Evolutionary conservation across 2,113 vertebrate species (phyloP), one percentile per base, ranked within the genome.

Genomic region (Merops nubicus): DNA sequence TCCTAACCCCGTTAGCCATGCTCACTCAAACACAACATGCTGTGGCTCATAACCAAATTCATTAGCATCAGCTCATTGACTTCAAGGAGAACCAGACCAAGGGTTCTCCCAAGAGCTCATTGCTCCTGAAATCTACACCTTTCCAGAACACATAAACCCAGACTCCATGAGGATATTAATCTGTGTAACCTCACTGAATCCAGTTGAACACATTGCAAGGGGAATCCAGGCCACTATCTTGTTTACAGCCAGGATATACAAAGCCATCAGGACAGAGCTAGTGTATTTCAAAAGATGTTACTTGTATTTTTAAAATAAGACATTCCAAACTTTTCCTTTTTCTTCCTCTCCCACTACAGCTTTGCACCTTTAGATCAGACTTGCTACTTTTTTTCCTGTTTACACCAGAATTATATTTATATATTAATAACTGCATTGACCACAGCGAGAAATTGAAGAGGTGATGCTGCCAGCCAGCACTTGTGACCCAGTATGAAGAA

Each of bases 391-490:
- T 47, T 47, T 56, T 5, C 26, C 28, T 3, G 1, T 60, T 62
- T 29, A 54, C 10, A 18, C 6, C 1, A 81, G 7, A 42, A 25
- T n/a, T 33, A 15, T 7, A 48, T 54, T 80, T 36, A 67, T 31
- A 23, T 29, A 57, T 26, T 22, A 38, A 15, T 56, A 36, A 82
- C 36, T 31, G 15, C 23, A 6, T 2, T n/a, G 6, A 13, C 29
- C 33, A 50, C 28, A 36, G 16, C 0, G 5, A 64, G 33, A 9
- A 50, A 12, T 16, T 2, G 4, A 57, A 26, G 1, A 40, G 9
- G 20, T 1, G 1, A 42, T 19, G 12, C 40, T 11, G 1, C 33
- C 2, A 40, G 6, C 45, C 33, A 7, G 22, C 5, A n/a, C 0
- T 10, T 6, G 20, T 5, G 1, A 34, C 31, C 16, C 25, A 42